Base-by-base conservation (phyloP, 2,113 vertebrate genomes). In the Sinocyclocheilus rhinocerous region DNA sequence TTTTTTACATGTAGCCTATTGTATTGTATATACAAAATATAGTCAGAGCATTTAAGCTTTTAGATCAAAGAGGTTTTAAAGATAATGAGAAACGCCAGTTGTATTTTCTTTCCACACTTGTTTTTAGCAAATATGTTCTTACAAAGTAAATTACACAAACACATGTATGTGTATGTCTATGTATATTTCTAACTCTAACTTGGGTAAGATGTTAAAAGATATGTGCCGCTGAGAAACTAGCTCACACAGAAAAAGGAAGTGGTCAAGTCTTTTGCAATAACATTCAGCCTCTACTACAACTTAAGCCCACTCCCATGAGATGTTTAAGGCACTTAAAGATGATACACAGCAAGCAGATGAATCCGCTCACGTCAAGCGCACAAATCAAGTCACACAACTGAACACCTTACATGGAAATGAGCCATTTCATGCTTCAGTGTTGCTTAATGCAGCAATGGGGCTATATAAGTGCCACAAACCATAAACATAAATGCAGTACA, bases 241-340 rank as follows among this genome's bases (percentile, higher is more conserved):
- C 6, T 72, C 69, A 39, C 1, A 33, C 12, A 39, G 22, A 79
- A 79, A 79, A 55, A 79, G 76, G 76, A 79, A 79, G 76, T 3
- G 29, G 52, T 79, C 76, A 79, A 59, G 26, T 79, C 29, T 79
- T 79, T 79, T 55, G 75, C 75, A 77, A 52, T 55, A 52, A 33
- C 15, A 52, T 77, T 33, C 50, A 77, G 1, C 18, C 48, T 55
- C 24, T 29, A 59, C 52, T 79, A 15, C 18, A 76, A 65, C 50
- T 72, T 61, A 26, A 73, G 22, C 11, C 29, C 76, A 79, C 18
- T 69, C 42, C 12, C 42, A 55, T 29, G 24, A 22, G 20, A 29
- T 12, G 29, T 78, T 59, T 39, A 39, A 9, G 3, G 15, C 10
- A 22, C 33, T 72, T 42, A 6, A 42, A 72, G 20, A 72, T 22